Percentiles rank a stretch among this genome's conserved stretches.
These are phyloP conservation scores for Zaprionus ornatus DNA, from an alignment of 1,140 invertebrate species.

Conservation along the genomic window DNA sequence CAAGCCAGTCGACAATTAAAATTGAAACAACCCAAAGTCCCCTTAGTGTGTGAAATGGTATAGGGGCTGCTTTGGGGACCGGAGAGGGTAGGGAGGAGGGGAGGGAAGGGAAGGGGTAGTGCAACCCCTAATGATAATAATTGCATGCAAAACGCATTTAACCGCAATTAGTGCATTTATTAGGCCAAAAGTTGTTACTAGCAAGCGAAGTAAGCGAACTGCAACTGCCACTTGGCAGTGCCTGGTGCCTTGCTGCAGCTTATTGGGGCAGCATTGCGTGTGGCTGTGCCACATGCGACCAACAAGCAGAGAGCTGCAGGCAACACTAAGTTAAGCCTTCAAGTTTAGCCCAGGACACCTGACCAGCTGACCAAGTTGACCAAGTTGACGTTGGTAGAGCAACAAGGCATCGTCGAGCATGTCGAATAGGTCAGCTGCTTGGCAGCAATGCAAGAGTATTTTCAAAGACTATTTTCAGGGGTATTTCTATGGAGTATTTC, in stretches of 20 bases:
- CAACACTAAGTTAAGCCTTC: conserved; percentile 27
- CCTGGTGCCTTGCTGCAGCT: background rate
- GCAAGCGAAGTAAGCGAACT: conserved; percentile 52
- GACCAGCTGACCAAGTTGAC: conserved; percentile 10
- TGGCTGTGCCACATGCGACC: conserved; percentile 27
- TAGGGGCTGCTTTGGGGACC: background rate
- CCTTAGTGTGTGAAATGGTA: background rate
- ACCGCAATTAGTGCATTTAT: conserved; percentile 84
- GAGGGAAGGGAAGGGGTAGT: background rate
- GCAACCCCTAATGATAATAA: conserved; percentile 83
- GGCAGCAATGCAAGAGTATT: no score
- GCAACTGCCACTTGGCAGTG: conserved; percentile 1
- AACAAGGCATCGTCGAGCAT: background rate
- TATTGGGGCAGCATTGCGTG: conserved; percentile 33
- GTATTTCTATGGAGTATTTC: no score
- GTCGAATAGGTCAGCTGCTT: background rate
- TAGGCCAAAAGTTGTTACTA: conserved; percentile 78
- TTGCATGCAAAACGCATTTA: conserved; percentile 83
- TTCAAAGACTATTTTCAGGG: no score
- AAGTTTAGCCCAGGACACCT: conserved; percentile 45
- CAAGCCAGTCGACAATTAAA: background rate
- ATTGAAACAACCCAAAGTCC: background rate
- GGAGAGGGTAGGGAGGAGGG: background rate
- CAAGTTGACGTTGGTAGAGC: background rate
- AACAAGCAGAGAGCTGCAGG: background rate